phyloP scores from a whole-genome alignment of 2,888 invertebrate species.

The Mimachlamys varia region DNA sequence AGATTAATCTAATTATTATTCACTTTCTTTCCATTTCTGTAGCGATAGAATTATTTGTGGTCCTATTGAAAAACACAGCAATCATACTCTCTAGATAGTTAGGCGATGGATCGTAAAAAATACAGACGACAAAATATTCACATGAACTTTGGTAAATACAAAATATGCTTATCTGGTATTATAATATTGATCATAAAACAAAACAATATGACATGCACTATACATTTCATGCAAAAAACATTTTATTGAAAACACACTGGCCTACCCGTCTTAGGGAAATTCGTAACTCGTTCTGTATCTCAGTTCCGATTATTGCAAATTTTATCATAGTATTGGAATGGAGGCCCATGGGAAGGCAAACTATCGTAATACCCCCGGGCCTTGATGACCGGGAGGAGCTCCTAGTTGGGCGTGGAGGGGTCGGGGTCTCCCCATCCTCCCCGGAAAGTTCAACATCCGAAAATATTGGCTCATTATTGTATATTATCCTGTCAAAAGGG shows the following conservation, averaged over 20 bases:
- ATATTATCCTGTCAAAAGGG: conserved; percentile 76
- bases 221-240: conserved; percentile 39
- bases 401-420: conserved; percentile 39
- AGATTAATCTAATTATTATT: too few relatives aligned
- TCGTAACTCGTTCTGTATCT: conserved; percentile 98
- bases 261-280: conserved; percentile 97
- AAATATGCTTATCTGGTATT: not conserved
- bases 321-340: conserved; percentile 99
- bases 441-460: conserved; percentile 71
- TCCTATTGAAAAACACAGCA: too few relatives aligned
- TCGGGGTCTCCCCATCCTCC: conserved; percentile 56
- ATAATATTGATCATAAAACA: not conserved
- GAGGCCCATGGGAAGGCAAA: conserved; percentile 70
- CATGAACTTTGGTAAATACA: not conserved
- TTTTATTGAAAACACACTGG: conserved; percentile 38
- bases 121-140: too few relatives aligned
- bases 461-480: conserved; percentile 75
- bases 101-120: not conserved
- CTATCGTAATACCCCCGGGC: conserved; percentile 62
- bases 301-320: conserved; percentile 97
- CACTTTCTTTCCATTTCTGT: too few relatives aligned
- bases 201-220: conserved; percentile 39
- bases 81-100: too few relatives aligned
- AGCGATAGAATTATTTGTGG: too few relatives aligned
- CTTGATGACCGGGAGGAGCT: conserved; percentile 42